phyloP scores from a whole-genome alignment of 2,888 invertebrate species.

The Galerucella nymphaeae region DNA sequence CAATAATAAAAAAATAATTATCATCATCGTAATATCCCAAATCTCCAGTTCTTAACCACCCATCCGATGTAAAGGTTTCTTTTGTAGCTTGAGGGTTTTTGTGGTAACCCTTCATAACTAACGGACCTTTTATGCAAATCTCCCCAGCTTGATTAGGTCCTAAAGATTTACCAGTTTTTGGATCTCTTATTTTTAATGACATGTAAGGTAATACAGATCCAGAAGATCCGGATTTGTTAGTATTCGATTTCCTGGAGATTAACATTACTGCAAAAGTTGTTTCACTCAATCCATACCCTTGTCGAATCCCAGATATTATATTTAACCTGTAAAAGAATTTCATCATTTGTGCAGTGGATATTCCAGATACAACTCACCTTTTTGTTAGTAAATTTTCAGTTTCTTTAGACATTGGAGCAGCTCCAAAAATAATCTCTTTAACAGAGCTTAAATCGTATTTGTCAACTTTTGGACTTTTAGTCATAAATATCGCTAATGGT shows the following conservation, averaged over 20 bases:
- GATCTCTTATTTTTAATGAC: slow-evolving; percentile 72
- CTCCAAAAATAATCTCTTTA: slow-evolving; percentile 77
- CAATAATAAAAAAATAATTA: slow-evolving; percentile 83
- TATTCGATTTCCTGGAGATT: slow-evolving; percentile 57
- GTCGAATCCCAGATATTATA: slow-evolving; percentile 55
- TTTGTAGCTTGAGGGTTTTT: slow-evolving; percentile 74
- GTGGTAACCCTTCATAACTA: slow-evolving; percentile 73
- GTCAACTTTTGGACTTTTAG: slow-evolving; percentile 81
- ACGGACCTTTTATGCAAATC: slow-evolving; percentile 81
- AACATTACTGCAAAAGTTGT: slow-evolving; percentile 70
- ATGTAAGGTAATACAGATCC: slow-evolving; percentile 72
- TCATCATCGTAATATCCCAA: slow-evolving; percentile 84
- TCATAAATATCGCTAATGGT: slow-evolving; percentile 83
- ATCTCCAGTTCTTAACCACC: slow-evolving; percentile 85
- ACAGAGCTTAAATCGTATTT: slow-evolving; percentile 80
- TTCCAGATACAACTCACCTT: slow-evolving; percentile 60
- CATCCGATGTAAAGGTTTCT: slow-evolving; percentile 75
- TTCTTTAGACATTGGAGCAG: slow-evolving; percentile 82
- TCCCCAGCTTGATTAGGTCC: slow-evolving; percentile 78
- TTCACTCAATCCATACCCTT: slow-evolving; percentile 86
- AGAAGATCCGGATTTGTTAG: slow-evolving; percentile 70
- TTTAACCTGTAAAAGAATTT: slow-evolving; percentile 42
- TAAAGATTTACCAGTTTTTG: slow-evolving; percentile 71
- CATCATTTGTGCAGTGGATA: too few relatives aligned
- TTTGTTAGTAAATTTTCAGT: slow-evolving; percentile 71